A percentile compares a stretch with the other conserved stretches of the same genome.
These are phyloP conservation scores for Rhagologus leucostigma DNA, from an alignment of 2,113 vertebrate genomes.

Conservation along the genomic window DNA sequence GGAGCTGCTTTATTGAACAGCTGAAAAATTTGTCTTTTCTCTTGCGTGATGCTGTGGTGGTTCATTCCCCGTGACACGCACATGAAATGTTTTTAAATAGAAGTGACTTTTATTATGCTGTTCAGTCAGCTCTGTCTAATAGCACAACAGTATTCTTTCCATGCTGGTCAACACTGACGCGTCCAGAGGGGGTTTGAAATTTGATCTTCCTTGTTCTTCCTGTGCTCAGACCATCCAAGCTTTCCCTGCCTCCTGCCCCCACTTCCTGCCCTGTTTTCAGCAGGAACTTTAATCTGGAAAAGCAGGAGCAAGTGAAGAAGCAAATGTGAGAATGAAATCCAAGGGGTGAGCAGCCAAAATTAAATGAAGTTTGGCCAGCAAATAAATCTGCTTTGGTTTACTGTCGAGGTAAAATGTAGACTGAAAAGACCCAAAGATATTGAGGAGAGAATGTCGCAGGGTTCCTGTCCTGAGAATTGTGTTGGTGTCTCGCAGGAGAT, in stretches of 20 bases:
- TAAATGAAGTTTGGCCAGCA: background rate
- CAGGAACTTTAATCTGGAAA: background rate
- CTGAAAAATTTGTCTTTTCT: background rate
- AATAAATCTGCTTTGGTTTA: background rate
- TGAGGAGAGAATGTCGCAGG: background rate
- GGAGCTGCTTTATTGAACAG: background rate
- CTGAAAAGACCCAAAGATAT: background rate
- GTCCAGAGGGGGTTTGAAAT: background rate
- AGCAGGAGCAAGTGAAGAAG: background rate
- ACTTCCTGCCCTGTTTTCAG: background rate
- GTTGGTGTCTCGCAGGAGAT: background rate
- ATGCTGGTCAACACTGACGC: background rate
- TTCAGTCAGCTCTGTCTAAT: background rate
- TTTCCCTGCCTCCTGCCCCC: background rate
- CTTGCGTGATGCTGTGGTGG: background rate
- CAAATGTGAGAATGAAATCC: background rate
- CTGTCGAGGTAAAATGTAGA: background rate
- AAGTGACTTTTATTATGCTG: background rate
- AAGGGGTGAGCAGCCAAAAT: background rate
- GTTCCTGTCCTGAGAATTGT: background rate
- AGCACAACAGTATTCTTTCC: background rate
- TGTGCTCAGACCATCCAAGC: background rate
- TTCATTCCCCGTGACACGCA: background rate
- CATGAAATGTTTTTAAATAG: background rate
- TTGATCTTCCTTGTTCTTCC: background rate